A percentile compares a stretch with the other conserved stretches of the same genome.
phyloP scores from a whole-genome alignment of 1,140 invertebrate species.

The honey bee (Apis mellifera) region Amel_HAv3.1 CM009932.2:15570501-15571000 shows the following conservation, averaged over 20 bases:
- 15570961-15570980: constrained; percentile 69
- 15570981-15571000: constrained; percentile 74
- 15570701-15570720: constrained; percentile 16
- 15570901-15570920: too few species aligned
- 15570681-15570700: too few species aligned
- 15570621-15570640: constrained; percentile 64
- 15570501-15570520: too few species aligned
- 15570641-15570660: constrained; percentile 60
- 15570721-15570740: constrained; percentile 8
- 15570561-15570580: background rate
- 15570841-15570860: constrained; percentile 19
- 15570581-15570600: constrained; percentile 31
- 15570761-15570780: constrained; percentile 28
- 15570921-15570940: constrained; percentile 55
- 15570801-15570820: constrained; percentile 43
- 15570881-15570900: constrained; percentile 62
- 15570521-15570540: too few species aligned
- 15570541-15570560: too few species aligned
- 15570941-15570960: constrained; percentile 70
- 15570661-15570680: constrained; percentile 22
- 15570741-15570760: too few species aligned
- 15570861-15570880: constrained; percentile 54
- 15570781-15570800: constrained; percentile 25
- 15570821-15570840: constrained; percentile 18
- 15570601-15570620: constrained; percentile 63